Conservation (phyloP, 2,797 vertebrate genomes). For the Oreortyx pictus region DNA sequence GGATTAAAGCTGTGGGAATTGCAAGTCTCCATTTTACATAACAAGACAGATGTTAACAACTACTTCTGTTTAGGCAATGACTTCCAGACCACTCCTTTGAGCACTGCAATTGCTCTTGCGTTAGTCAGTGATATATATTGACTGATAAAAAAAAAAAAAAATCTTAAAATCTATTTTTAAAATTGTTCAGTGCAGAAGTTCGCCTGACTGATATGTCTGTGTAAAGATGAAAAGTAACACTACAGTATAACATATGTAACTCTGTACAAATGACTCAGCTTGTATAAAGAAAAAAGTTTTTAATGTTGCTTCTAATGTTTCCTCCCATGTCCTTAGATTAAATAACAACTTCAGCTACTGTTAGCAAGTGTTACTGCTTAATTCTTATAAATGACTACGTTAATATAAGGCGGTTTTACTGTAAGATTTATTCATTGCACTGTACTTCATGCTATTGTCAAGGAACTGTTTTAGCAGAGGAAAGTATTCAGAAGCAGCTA, state of each 20-base stretch:
- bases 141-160: neutral
- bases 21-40: neutral
- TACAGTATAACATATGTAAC: neutral
- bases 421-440: neutral
- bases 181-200: neutral
- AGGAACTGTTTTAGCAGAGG: neutral
- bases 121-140: neutral
- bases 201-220: neutral
- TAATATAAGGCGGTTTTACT: neutral
- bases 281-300: neutral
- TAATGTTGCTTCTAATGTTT: neutral
- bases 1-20: neutral
- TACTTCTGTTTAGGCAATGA: neutral
- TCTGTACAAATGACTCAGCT: neutral
- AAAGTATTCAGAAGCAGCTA: constrained; percentile 16
- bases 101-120: neutral
- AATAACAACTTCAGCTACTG: neutral
- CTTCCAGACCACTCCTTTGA: neutral
- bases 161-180: neutral
- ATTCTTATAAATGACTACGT: neutral
- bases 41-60: neutral
- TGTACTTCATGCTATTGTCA: neutral
- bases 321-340: neutral
- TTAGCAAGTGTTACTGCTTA: neutral
- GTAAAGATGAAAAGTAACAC: neutral